Base-by-base conservation (phyloP, 2,888 invertebrate species). In the Dolichomitus sp. region DNA sequence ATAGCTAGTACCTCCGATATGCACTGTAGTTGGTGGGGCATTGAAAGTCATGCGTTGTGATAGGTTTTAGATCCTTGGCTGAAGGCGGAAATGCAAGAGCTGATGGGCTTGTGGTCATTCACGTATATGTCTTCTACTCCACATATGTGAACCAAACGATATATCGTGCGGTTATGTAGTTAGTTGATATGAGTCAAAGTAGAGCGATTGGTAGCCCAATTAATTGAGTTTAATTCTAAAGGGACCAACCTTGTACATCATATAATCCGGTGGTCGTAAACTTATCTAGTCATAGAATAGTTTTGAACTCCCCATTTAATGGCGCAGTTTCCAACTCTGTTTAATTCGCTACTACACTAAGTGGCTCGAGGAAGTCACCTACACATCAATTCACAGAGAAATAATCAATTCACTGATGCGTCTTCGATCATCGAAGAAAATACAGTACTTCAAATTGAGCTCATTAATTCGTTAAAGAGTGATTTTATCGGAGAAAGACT, bases 141-240 rank as follows among this genome's bases (percentile, higher is more conserved):
- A 27, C 69, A 3, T 61, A 30, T 61, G 45, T 76, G n/a, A 33
- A 33, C 50, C 23, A 5, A 19, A 61, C 40, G 19, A 45, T 70
- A 72, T 19, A 70, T 33, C 7, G n/a, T 59, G 27, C 4, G 37
- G 33, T 19, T 30, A 27, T 30, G 17, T 52, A 50, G 63, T 17
- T 37, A 42, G 69, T 52, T 63, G 42, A 27, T 6, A 59, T 19
- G 42, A 59, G 66, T 52, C 70, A 69, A 75, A 75, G 54, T 52
- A 11, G 40, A 68, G 59, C 27, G 30, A 12, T n/a, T 69, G 50
- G 59, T 74, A 74, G 74, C 40, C 69, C 69, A 50, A 75, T 80
- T 50, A 75, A 17, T 17, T 33, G 45, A n/a, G 27, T 59, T 79
- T 63, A 69, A 73, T 73, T 23, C 48, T 42, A 14, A 23, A 42